Conservation (phyloP, 1,140 invertebrate genomes). For the Hylaeus volcanicus region DNA sequence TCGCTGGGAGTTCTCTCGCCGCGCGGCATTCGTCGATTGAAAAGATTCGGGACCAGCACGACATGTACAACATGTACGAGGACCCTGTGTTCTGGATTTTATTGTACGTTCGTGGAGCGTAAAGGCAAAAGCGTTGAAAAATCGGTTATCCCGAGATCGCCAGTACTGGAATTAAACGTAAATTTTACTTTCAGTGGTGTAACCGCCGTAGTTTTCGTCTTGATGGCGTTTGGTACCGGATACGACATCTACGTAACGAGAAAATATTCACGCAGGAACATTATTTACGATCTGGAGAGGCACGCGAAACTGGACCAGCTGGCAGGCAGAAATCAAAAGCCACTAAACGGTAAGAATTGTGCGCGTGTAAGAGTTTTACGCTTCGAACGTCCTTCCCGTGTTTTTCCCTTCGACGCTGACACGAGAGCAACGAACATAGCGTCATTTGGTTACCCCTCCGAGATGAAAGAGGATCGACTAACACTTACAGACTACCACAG, state of each 20-base stretch:
- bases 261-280: conserved; percentile 57
- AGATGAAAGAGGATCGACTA: conserved; percentile 29
- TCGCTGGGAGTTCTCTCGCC: conserved; percentile 75
- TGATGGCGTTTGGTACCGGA: conserved; percentile 82
- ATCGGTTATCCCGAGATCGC: too few species aligned
- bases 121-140: too few species aligned
- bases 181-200: conserved; percentile 81
- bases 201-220: conserved; percentile 79
- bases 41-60: conserved; percentile 84
- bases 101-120: conserved; percentile 81
- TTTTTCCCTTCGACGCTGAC: too few species aligned
- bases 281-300: conserved; percentile 75
- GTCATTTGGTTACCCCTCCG: too few species aligned
- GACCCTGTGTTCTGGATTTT: conserved; percentile 87
- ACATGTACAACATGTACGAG: conserved; percentile 84
- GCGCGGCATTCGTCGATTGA: conserved; percentile 67
- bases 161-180: too few species aligned
- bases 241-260: conserved; percentile 76
- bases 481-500: conserved; percentile 55
- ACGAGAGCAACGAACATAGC: neutral
- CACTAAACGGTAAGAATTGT: conserved; percentile 69
- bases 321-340: conserved; percentile 68
- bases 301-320: conserved; percentile 75
- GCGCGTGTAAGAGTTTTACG: too few species aligned
- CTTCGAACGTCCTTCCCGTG: too few species aligned